Percentiles rank a stretch among this genome's conserved stretches.
These are phyloP conservation scores for Morus bassanus DNA, from an alignment of 2,797 vertebrate species.

Conservation along the genomic window DNA sequence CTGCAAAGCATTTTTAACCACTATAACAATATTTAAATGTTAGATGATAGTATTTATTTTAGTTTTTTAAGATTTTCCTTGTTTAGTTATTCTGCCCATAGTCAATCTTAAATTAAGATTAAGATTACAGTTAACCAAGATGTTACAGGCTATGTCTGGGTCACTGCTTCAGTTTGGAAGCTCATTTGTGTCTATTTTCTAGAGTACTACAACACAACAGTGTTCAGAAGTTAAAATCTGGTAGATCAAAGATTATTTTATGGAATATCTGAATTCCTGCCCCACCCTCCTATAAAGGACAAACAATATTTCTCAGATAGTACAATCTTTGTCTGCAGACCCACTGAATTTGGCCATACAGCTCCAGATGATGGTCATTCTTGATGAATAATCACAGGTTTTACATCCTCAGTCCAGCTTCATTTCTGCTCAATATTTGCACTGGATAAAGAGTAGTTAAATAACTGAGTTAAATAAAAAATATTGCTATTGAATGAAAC, in stretches of 20 bases:
- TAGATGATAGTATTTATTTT: background rate
- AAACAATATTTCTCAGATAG: background rate
- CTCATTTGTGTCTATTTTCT: background rate
- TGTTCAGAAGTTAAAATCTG: background rate
- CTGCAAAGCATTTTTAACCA: background rate
- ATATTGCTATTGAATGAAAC: background rate
- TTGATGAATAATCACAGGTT: background rate
- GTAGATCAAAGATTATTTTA: background rate
- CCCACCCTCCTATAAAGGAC: background rate
- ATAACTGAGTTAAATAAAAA: background rate
- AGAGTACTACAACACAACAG: background rate
- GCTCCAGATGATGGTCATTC: background rate
- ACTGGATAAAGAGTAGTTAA: background rate
- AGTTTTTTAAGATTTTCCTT: background rate
- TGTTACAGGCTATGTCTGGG: background rate
- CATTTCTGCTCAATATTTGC: background rate
- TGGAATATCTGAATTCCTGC: background rate
- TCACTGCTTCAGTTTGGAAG: conserved; percentile 8
- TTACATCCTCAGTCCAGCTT: background rate
- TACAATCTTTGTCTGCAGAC: background rate
- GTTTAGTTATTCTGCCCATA: conserved; percentile 11
- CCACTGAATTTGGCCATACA: background rate
- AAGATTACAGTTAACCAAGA: background rate
- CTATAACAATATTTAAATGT: background rate
- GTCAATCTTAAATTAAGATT: background rate